These are phyloP conservation scores for Sesia apiformis DNA, from an alignment of 2,888 invertebrate species.

Conservation along the genomic window DNA sequence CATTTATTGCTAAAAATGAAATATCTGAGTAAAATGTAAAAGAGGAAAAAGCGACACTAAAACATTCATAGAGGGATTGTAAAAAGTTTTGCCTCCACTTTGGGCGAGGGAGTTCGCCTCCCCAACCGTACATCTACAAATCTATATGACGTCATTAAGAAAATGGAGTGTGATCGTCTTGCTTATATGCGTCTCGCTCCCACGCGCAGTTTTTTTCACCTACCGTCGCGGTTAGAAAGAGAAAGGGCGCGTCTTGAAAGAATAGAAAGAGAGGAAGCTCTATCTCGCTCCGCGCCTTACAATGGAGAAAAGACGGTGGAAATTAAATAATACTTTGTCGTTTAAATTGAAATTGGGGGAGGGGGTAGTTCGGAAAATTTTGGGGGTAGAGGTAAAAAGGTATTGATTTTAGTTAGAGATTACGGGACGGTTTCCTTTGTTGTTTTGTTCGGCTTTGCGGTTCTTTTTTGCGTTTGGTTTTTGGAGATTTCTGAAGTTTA, in stretches of 20 bases:
- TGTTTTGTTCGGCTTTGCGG: slow-evolving; percentile 29
- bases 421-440: slow-evolving; percentile 31
- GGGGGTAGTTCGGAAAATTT: slow-evolving; percentile 56
- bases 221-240: slow-evolving; percentile 18
- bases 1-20: too few relatives aligned
- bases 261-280: slow-evolving; percentile 31
- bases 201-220: slow-evolving; percentile 24
- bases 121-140: slow-evolving; percentile 59
- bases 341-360: slow-evolving; percentile 61
- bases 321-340: slow-evolving; percentile 75
- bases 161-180: slow-evolving; percentile 60
- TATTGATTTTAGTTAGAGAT: slow-evolving; percentile 68
- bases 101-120: slow-evolving; percentile 19
- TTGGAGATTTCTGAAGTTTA: background rate
- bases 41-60: slow-evolving; percentile 12
- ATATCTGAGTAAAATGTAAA: too few relatives aligned
- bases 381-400: slow-evolving; percentile 65
- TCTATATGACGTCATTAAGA: slow-evolving; percentile 73
- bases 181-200: slow-evolving; percentile 48
- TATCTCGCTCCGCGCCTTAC: slow-evolving; percentile 55
- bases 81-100: slow-evolving; percentile 53
- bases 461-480: slow-evolving; percentile 6
- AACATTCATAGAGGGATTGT: slow-evolving; percentile 45
- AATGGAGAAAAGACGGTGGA: slow-evolving; percentile 69
- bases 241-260: slow-evolving; percentile 49